A percentile compares a stretch with the other conserved stretches of the same genome.
phyloP scores from a whole-genome alignment of 2,888 invertebrate species.

The Scaptomyza cyrtandrae region DNA sequence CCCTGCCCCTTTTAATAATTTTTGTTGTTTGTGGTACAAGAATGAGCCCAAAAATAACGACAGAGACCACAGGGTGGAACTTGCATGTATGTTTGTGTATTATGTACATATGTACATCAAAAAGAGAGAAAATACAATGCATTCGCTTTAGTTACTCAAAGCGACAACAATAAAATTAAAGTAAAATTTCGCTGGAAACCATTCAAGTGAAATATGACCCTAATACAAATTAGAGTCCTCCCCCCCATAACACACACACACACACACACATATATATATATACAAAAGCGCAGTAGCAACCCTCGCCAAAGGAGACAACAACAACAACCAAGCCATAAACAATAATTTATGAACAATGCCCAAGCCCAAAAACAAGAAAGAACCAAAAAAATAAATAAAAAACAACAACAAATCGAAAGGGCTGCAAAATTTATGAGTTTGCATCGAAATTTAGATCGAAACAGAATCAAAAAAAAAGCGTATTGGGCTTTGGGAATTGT shows the following conservation, averaged over 20 bases:
- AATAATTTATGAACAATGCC: conserved; percentile 49
- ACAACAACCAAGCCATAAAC: conserved; percentile 21
- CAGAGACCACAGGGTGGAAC: conserved; percentile 62
- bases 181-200: conserved; percentile 82
- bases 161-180: conserved; percentile 75
- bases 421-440: conserved; percentile 25
- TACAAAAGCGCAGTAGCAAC: conserved; percentile 45
- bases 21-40: conserved; percentile 4
- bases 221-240: conserved; percentile 76
- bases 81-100: not conserved
- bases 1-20: conserved; percentile 11
- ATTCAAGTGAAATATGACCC: conserved; percentile 84
- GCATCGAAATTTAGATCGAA: conserved; percentile 1
- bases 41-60: conserved; percentile 28
- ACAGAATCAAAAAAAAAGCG: not conserved
- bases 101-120: conserved; percentile 9
- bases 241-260: conserved; percentile 6
- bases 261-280: not conserved
- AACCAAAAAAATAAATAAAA: conserved; percentile 8
- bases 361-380: conserved; percentile 21
- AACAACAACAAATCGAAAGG: conserved; percentile 12
- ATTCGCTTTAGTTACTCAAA: conserved; percentile 44
- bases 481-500: not conserved
- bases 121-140: conserved; percentile 46
- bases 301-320: conserved; percentile 51